phyloP scores from a whole-genome alignment of 2,888 invertebrate genomes.

The Tryphoninae sp. region DNA sequence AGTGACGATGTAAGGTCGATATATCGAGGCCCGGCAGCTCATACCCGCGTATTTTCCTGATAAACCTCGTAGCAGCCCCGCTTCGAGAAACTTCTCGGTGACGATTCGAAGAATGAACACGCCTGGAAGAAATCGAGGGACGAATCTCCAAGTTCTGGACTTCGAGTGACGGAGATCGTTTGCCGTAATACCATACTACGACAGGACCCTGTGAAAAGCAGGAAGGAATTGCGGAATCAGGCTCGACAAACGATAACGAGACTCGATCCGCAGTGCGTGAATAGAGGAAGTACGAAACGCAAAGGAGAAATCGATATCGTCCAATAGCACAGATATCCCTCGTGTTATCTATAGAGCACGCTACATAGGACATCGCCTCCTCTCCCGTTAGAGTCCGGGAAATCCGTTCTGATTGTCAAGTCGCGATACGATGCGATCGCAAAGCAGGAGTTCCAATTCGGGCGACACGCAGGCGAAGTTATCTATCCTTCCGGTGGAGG shows the following conservation, averaged over 20 bases:
- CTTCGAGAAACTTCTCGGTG: too few species aligned
- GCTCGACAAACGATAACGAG: slow-evolving; percentile 59
- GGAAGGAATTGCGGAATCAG: slow-evolving; percentile 50
- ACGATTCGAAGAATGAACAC: too few species aligned
- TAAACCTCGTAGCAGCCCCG: too few species aligned
- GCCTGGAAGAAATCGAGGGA: not conserved
- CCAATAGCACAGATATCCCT: slow-evolving; percentile 44
- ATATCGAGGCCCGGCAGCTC: too few species aligned
- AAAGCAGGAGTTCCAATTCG: slow-evolving; percentile 42
- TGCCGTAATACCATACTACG: not conserved
- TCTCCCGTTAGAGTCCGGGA: not conserved
- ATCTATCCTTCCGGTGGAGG: not conserved
- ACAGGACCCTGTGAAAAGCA: not conserved
- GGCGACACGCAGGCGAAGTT: slow-evolving; percentile 35
- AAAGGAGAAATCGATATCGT: slow-evolving; percentile 53
- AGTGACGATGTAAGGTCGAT: not conserved
- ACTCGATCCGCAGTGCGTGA: slow-evolving; percentile 9
- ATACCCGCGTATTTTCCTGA: too few species aligned
- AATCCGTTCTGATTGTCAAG: slow-evolving; percentile 41
- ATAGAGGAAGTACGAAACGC: slow-evolving; percentile 23
- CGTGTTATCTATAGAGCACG: slow-evolving; percentile 22
- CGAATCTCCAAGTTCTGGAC: not conserved
- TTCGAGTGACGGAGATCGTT: slow-evolving; percentile 28
- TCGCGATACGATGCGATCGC: slow-evolving; percentile 55
- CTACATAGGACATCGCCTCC: slow-evolving; percentile 24